Evolutionary conservation across 2,888 invertebrate species (phyloP), one percentile per base, ranked within the genome.

Genomic region (Hirtodrosophila confusa): DNA sequence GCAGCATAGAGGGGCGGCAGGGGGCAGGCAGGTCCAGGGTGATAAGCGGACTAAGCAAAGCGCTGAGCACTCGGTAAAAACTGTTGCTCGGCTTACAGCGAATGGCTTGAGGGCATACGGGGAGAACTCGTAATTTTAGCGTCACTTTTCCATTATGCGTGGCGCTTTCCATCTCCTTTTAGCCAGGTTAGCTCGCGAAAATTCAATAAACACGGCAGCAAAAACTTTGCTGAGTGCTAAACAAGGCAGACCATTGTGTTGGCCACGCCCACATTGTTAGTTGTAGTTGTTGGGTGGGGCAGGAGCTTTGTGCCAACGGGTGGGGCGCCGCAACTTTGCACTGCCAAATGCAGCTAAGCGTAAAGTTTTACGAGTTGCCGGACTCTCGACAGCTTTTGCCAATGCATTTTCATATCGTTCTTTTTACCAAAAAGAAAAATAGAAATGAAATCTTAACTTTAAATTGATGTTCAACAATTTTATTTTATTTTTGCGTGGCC

Each of bases 381-480:
- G 55, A 56, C 36, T 39, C 31, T 33, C 27, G 31, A 49, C 60
- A 49, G 61, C 47, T 62, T 57, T 58, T 45, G 33, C 39, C 64
- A 67, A 64, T 73, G 74, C 69, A 65, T 41, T 68, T 61, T 10
- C 11, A 29, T 23, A 43, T 40, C 29, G 49, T 27, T 5, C 5
- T 47, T 66, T 27, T 6, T 9, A 4, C 39, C n/a, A 7, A 48
- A 40, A 56, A 45, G 23, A 47, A 56, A 24, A 39, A 39, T 45
- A 27, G 35, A 48, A 41, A 41, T 10, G 11, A 51, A 17, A 24
- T 33, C 5, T 29, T 23, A 61, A 61, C 68, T 63, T 74, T 66
- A 84, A 80, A 84, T 80, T 84, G 71, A 69, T 69, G 54, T 51
- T 63, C n/a, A 54, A 57, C 49, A 65, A 56, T 70, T 55, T 57